Evolutionary conservation across 2,797 vertebrate species (phyloP), one percentile per base, ranked within the genome.

Genomic region (Rhinella marina): DNA sequence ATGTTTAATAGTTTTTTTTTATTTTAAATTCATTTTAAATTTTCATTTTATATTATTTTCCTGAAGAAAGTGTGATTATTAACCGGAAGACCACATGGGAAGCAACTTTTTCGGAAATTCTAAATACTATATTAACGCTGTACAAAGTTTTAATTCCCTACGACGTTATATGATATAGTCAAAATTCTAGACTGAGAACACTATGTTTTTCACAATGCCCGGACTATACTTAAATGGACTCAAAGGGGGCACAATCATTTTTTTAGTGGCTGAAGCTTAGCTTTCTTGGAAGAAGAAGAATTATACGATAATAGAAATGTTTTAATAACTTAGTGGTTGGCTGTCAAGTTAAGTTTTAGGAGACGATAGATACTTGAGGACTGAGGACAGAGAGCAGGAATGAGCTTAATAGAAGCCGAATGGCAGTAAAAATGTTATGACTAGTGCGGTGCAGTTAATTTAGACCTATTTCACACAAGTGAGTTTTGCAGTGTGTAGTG

Each of bases 1-100:
- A 10, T 82, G 48, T 82, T 87, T 75, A 87, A 87, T 87, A 76
- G 68, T 75, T 87, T 73, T 50, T 73, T 62, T 27, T 87, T 72
- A 82, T 41, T 64, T n/a, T 41, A 66, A 19, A 56, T 56, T 72
- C 1, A 68, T 54, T 64, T n/a, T 41, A 66, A 19, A 56, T 56
- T 72, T 0, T 57, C 32, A 32, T 25, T 56, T 52, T 85, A 64
- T 85, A 52, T 64, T 62, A 64, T 61, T 76, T 85, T 32, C 50
- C 9, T 52, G 57, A n/a, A 84, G 23, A 19, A 59, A 19, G 32
- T 17, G 70, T 25, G 72, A 85, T 41, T 84, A 23, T 41, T 72
- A 73, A 52, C 11, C 11, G 21, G 21, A n/a, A 41, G 52, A 73
- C 27, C 82, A 41, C 62, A 57, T 62, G 79, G 59, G 79, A 21